Percentiles rank a stretch among this genome's conserved stretches.
These are phyloP conservation scores for Aulostomus chinensis DNA, from an alignment of 2,797 vertebrate species.

Conservation along the genomic window DNA sequence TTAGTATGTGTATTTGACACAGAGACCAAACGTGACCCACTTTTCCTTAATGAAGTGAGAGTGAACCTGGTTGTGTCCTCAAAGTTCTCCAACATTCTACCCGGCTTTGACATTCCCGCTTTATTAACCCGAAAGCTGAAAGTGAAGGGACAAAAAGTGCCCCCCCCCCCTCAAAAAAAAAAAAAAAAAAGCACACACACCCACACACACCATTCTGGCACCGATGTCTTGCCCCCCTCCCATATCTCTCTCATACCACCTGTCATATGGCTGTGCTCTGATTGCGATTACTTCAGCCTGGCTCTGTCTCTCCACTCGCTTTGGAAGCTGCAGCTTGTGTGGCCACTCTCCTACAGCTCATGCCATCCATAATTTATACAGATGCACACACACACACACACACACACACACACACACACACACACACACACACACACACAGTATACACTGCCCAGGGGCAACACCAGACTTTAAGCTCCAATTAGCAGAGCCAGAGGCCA, in stretches of 20 bases:
- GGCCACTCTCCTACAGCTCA: constrained; percentile 57
- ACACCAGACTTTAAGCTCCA: constrained; percentile 82
- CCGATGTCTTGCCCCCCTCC: neutral
- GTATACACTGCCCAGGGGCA: constrained; percentile 72
- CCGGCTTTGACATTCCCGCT: too few relatives aligned
- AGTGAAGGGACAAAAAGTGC: too few relatives aligned
- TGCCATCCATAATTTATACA: constrained; percentile 71
- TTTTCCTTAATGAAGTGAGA: too few relatives aligned
- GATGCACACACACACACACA: constrained; percentile 14
- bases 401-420: constrained; percentile 17
- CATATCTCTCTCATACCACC: constrained; percentile 43
- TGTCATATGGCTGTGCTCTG: constrained; percentile 50
- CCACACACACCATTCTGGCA: too few relatives aligned
- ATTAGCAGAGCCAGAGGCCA: constrained; percentile 82
- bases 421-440: constrained; percentile 28
- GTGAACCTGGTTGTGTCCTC: too few relatives aligned
- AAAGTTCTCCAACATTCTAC: too few relatives aligned
- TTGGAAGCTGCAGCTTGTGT: constrained; percentile 65
- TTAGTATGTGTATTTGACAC: too few relatives aligned
- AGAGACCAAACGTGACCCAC: too few relatives aligned
- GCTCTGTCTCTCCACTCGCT: constrained; percentile 41
- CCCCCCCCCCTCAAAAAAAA: too few relatives aligned
- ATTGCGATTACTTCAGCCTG: constrained; percentile 58
- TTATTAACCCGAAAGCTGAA: too few relatives aligned
- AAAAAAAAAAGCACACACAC: too few relatives aligned